Percentiles rank a stretch among this genome's conserved stretches.
Evolutionary conservation across 1,140 invertebrate genomes (phyloP).

Genomic region (Anastatus disparis): DNA sequence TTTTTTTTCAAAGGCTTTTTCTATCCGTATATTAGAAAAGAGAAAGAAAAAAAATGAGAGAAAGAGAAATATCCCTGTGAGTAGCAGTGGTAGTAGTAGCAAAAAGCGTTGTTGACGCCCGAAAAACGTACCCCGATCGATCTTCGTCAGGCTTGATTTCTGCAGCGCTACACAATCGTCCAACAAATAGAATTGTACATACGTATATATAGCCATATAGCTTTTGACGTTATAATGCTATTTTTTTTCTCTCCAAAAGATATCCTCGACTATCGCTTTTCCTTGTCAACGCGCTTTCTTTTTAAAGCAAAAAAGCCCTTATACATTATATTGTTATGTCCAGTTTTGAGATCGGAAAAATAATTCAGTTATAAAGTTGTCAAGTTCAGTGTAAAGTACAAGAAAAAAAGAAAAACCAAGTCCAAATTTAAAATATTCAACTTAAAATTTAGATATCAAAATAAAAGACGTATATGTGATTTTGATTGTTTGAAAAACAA

Average conservation of each 20-base stretch:
- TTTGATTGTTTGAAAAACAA: no score
- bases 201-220: no score
- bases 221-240: no score
- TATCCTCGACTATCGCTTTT: conserved; percentile 60
- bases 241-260: conserved; percentile 39
- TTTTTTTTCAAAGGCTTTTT: background rate
- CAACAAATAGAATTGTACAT: conserved; percentile 68
- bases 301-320: no score
- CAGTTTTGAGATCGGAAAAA: conserved; percentile 10
- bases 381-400: conserved; percentile 11
- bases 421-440: no score
- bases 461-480: no score
- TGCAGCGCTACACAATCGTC: conserved; percentile 66
- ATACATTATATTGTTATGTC: no score
- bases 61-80: conserved; percentile 20
- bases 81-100: no score
- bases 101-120: conserved; percentile 59
- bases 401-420: conserved; percentile 1
- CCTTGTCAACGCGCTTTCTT: conserved; percentile 63
- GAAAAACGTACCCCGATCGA: conserved; percentile 61
- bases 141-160: conserved; percentile 68
- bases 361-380: no score
- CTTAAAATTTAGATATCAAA: no score
- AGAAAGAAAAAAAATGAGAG: background rate
- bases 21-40: background rate